Conservation (phyloP, 2,113 vertebrate genomes). For the Globicephala melas region DNA sequence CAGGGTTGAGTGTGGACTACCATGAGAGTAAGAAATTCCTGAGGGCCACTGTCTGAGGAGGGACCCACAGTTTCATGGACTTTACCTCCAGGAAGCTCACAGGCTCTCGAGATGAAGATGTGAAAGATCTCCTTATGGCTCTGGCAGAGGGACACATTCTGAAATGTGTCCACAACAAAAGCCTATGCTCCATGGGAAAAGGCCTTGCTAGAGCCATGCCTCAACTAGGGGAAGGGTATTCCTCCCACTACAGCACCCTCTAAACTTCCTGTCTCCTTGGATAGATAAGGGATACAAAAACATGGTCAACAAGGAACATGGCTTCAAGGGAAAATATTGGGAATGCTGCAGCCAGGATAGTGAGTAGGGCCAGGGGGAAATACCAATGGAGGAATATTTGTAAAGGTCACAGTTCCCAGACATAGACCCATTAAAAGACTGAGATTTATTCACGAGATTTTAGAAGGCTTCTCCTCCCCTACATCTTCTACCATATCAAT, state of each 20-base stretch:
- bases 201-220: not conserved
- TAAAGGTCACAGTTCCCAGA: too few species aligned
- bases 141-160: not conserved
- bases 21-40: too few species aligned
- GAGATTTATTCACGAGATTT: not conserved
- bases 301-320: too few species aligned
- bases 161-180: not conserved
- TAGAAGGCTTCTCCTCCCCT: not conserved
- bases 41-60: too few species aligned
- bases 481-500: too few species aligned
- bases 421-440: not conserved
- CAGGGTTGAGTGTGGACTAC: not conserved
- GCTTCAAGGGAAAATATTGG: not conserved
- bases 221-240: not conserved
- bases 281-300: not conserved
- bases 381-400: fast-evolving
- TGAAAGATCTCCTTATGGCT: not conserved
- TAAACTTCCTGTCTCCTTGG: not conserved
- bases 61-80: too few species aligned
- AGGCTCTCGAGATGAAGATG: not conserved
- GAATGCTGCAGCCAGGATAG: not conserved
- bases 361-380: not conserved
- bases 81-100: too few species aligned
- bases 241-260: not conserved
- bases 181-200: not conserved